A percentile compares a stretch with the other conserved stretches of the same genome.
Conservation (phyloP, 2,113 vertebrate genomes). For the Hippotragus niger region DNA sequence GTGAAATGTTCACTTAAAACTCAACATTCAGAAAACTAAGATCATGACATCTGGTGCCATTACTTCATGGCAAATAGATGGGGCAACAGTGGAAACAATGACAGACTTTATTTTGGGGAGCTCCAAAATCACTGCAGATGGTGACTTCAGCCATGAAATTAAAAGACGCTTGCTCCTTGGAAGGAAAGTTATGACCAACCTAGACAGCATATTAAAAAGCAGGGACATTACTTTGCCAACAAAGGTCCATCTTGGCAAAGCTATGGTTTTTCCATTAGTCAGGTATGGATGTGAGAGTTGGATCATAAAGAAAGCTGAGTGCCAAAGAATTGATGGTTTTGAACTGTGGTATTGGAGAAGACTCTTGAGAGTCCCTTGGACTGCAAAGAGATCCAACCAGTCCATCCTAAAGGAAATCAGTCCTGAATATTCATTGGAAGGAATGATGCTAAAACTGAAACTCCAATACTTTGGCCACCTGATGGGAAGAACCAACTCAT, state of each 20-base stretch:
- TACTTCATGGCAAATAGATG: neutral
- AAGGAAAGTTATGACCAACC: neutral
- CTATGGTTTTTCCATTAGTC: neutral
- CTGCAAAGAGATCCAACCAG: neutral
- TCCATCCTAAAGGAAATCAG: neutral
- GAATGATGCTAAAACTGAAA: neutral
- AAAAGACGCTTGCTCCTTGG: neutral
- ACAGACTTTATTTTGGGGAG: accelerated
- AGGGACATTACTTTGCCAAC: neutral
- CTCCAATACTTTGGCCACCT: neutral
- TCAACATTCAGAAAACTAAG: neutral
- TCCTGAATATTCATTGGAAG: neutral
- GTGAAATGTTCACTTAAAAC: neutral
- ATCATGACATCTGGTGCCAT: neutral
- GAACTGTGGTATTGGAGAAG: neutral
- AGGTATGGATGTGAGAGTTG: neutral
- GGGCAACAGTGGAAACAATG: neutral
- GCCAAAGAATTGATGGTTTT: neutral
- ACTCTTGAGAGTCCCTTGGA: neutral
- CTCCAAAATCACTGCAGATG: neutral
- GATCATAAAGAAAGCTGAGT: neutral
- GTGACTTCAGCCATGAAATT: neutral
- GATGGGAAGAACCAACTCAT: neutral
- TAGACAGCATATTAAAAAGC: neutral
- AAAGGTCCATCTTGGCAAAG: neutral